Conservation (phyloP, 2,888 invertebrate species). For the Coremacera marginata region DNA sequence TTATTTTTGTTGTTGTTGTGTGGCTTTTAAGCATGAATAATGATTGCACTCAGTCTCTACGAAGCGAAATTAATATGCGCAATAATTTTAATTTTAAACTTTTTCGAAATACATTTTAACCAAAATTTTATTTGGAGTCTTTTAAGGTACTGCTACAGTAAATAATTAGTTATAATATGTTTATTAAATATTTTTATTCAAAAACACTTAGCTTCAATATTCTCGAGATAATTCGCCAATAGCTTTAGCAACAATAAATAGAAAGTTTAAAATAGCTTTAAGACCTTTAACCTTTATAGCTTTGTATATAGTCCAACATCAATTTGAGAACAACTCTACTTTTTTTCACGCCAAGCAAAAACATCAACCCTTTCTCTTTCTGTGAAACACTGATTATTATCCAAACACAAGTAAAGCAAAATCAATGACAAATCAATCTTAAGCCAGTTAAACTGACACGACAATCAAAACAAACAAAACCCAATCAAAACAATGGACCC, state of each 20-base stretch:
- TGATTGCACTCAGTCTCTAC: background rate
- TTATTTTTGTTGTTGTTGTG: background rate
- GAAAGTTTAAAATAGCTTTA: no score
- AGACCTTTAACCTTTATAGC: no score
- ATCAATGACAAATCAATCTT: constrained; percentile 30
- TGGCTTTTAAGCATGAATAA: background rate
- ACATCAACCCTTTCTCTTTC: background rate
- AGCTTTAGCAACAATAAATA: no score
- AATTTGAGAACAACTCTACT: no score
- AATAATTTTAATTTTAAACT: background rate
- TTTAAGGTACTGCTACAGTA: no score
- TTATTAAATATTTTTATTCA: no score
- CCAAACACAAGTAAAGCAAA: constrained; percentile 14
- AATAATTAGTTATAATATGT: no score
- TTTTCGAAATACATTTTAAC: background rate
- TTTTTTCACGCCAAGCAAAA: background rate
- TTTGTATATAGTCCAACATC: no score
- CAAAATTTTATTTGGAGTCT: no score
- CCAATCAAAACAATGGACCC: constrained; percentile 29
- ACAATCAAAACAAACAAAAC: constrained; percentile 35
- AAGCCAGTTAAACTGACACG: constrained; percentile 34
- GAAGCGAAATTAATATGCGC: background rate
- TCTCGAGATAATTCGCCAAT: no score
- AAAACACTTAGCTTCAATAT: no score
- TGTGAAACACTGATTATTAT: constrained; percentile 5